Base-by-base conservation (phyloP, 2,888 invertebrate species). In the Pristionchus exspectatus region DNA sequence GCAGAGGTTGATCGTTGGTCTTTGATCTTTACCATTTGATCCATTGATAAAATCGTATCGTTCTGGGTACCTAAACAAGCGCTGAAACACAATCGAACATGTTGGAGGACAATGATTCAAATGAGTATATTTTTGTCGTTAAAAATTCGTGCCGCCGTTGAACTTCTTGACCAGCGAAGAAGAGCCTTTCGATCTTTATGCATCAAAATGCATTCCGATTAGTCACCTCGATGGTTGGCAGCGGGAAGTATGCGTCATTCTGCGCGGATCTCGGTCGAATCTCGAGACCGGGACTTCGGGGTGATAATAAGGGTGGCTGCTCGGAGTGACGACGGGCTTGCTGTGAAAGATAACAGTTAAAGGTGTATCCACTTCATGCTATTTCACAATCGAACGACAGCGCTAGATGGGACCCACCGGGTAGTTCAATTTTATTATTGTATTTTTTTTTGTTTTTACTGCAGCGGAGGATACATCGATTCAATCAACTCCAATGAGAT, bases 251-350 rank as follows among this genome's bases (percentile, higher is more conserved):
- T 9, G 81, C 81, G 27, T 81, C 81, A 81, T 81, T 81, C 50
- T 27, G 81, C n/a, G 81, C 74, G 1, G 74, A 81, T 27, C 50
- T 1, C 4, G 81, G 81, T 12, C 81, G 81, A 0, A 54, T 54
- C 24, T 81, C 81, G 27, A 81, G 27, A 50, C n/a, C 50, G 10
- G 50, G 50, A 54, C 81, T 54, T n/a, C 21, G 24, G 1, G 81
- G 81, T 4, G 54, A 54, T 0, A 81, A 38, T 7, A 38, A 50
- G 0, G 50, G 50, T 0, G 81, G 81, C 3, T 81, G 81, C 81
- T 81, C 81, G n/a, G 81, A 81, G 81, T 81, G 81, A n/a, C 81
- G 81, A 54, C 81, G 81, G 16, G 14, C 81, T 27, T 81, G 12
- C 27, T 30, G 30, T 30, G 4, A 69, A 14, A 38, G 38, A 5